These are phyloP conservation scores for Cremastobaeus sp. DNA, from an alignment of 2,888 invertebrate genomes.

Conservation along the genomic window DNA sequence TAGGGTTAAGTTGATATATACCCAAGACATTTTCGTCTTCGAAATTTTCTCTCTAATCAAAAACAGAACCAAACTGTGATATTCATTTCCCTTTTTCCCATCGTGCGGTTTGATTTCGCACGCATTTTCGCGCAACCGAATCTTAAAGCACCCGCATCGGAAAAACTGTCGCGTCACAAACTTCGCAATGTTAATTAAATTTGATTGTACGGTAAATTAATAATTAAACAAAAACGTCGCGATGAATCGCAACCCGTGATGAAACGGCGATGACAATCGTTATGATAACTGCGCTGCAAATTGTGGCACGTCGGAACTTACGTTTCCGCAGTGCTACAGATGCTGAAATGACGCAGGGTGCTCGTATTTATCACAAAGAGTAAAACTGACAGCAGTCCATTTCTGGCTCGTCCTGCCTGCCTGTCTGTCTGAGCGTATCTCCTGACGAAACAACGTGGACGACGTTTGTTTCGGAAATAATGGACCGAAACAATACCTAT, in stretches of 20 bases:
- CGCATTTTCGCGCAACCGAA: too few relatives aligned
- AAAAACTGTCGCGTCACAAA: too few relatives aligned
- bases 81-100: too few relatives aligned
- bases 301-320: constrained; percentile 57
- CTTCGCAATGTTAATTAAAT: constrained; percentile 25
- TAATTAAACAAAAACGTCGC: constrained; percentile 44
- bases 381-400: constrained; percentile 78
- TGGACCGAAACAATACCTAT: constrained; percentile 77
- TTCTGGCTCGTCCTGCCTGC: constrained; percentile 75
- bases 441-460: constrained; percentile 77
- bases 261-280: constrained; percentile 56
- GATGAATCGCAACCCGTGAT: constrained; percentile 28
- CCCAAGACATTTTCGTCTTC: too few relatives aligned
- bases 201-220: constrained; percentile 34
- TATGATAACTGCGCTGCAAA: constrained; percentile 44
- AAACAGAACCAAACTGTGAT: too few relatives aligned
- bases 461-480: constrained; percentile 78
- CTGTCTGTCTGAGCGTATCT: constrained; percentile 74
- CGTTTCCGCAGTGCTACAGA: constrained; percentile 63
- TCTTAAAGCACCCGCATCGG: too few relatives aligned
- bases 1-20: too few relatives aligned
- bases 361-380: constrained; percentile 75
- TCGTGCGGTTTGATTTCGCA: too few relatives aligned
- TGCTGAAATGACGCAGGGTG: constrained; percentile 49
- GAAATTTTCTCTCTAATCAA: too few relatives aligned